Conservation (phyloP, 2,113 vertebrate species). For the Melanerpes formicivorus region DNA sequence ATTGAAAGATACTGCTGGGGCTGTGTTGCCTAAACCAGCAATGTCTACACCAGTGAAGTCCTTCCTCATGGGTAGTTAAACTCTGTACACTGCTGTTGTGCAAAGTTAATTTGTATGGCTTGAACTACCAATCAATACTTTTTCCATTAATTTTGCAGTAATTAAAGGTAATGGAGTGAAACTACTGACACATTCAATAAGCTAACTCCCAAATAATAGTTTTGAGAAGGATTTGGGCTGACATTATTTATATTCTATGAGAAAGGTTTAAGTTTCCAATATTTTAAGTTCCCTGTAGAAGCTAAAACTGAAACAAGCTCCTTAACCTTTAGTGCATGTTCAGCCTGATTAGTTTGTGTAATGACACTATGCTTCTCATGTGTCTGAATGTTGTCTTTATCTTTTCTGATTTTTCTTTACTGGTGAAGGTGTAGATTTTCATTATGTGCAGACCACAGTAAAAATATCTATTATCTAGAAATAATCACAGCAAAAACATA, state of each 20-base stretch:
- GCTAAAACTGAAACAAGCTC: not conserved
- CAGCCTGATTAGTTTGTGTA: not conserved
- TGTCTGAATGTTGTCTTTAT: not conserved
- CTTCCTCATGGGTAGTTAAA: not conserved
- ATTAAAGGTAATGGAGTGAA: conserved; percentile 36
- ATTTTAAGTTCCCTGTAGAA: not conserved
- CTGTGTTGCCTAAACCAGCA: not conserved
- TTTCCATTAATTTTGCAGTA: conserved; percentile 48
- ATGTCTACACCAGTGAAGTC: not conserved
- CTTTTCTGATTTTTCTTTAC: not conserved
- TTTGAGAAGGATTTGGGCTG: conserved; percentile 1
- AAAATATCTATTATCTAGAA: not conserved
- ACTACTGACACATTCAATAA: not conserved
- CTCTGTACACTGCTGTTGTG: not conserved
- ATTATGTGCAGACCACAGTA: not conserved
- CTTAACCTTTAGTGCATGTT: not conserved
- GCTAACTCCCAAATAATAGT: conserved; percentile 25
- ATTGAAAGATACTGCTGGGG: not conserved
- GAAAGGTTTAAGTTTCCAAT: not conserved
- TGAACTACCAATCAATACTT: conserved; percentile 42
- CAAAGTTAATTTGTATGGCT: not conserved
- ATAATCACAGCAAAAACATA: not conserved
- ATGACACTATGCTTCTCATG: not conserved
- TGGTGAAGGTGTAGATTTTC: not conserved
- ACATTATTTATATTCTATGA: not conserved